Conservation (phyloP, 2,888 invertebrate genomes). For the Malthinus seriepunctatus region DNA sequence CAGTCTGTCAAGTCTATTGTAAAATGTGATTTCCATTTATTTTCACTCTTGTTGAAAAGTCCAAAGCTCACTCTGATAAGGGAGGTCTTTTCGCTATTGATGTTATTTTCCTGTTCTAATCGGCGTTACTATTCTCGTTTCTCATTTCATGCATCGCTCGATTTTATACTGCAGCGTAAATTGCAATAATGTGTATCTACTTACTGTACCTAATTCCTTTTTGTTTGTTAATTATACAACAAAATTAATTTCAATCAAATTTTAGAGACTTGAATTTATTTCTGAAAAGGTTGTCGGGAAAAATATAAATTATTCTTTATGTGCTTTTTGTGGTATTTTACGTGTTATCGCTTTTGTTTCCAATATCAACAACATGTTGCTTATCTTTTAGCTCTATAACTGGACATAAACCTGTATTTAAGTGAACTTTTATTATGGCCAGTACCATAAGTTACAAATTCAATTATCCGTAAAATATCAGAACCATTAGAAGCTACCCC, state of each 20-base stretch:
- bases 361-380: constrained; percentile 13
- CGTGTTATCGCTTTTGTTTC: constrained; percentile 15
- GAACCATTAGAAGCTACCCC: constrained; percentile 19
- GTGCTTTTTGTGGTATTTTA: constrained; percentile 12
- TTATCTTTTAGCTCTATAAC: constrained; percentile 25
- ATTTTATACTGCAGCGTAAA: constrained; percentile 11
- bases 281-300: background rate
- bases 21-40: constrained; percentile 27
- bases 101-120: constrained; percentile 21
- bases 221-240: too few species aligned
- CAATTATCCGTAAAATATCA: constrained; percentile 47
- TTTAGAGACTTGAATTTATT: background rate
- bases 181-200: constrained; percentile 25
- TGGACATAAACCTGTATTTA: constrained; percentile 30
- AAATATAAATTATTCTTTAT: constrained; percentile 4
- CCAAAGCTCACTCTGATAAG: constrained; percentile 17
- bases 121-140: constrained; percentile 18
- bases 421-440: constrained; percentile 30
- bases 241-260: background rate
- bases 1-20: constrained; percentile 14
- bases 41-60: constrained; percentile 15
- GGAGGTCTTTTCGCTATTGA: constrained; percentile 15
- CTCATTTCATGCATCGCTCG: constrained; percentile 26
- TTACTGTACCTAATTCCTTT: constrained; percentile 11
- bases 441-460: constrained; percentile 41